Evolutionary conservation across 2,113 vertebrate genomes (phyloP), one percentile per base, ranked within the genome.

Genomic region (Lepidothrix coronata): DNA sequence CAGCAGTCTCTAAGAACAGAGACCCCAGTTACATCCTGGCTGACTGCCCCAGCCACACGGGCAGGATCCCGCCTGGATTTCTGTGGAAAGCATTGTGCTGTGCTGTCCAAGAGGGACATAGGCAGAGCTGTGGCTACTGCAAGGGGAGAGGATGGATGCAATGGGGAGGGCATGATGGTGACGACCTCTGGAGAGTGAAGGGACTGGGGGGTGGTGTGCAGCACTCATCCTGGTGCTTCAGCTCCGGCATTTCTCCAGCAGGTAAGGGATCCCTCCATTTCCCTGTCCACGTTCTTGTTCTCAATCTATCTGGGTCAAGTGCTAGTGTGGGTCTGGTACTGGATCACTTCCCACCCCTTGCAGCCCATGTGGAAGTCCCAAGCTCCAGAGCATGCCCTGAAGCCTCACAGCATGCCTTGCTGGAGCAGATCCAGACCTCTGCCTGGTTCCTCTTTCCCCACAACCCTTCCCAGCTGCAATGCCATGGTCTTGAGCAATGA

Each of bases 311-410:
- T 23, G 23, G 13, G 23, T 49, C 37, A 84, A 63, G 20, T 51
- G 59, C 35, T 67, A 55, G 24, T 0, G 0, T 35, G 59, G n/a
- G 7, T 28, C 74, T 79, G 7, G 4, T 72, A 37, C 12, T 15
- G 17, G 30, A 33, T 18, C 23, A 8, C 19, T 70, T 91, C 35
- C 44, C 28, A 48, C 7, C 10, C 66, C 16, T 31, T 8, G 12
- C 52, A 61, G 41, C 44, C 41, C 33, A 8, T 2, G 6, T 25
- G 39, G 54, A 72, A 58, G 10, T 63, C 20, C 28, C 37, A 70
- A 49, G 28, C 41, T 43, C 22, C 39, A 81, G 44, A 68, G 35
- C 28, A 61, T 1, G 0, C 14, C 44, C 73, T 58, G 51, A 75
- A 78, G 11, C 28, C 59, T 41, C 49, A 52, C 11, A 72, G 14